Evolutionary conservation across 2,797 vertebrate species (phyloP).

Genomic region (Anolis apletophallus): DNA sequence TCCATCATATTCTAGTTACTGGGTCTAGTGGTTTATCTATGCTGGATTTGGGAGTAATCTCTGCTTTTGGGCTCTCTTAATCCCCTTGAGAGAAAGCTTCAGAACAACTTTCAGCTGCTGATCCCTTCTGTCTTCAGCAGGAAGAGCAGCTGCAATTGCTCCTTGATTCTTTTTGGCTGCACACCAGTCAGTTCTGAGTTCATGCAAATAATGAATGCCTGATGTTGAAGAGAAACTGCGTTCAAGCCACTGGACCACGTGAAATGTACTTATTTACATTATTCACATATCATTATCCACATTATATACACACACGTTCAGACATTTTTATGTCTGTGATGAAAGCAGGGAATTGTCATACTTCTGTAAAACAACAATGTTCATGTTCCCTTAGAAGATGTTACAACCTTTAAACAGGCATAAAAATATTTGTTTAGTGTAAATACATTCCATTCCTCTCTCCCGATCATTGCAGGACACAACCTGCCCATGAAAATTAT

Average conservation of each 20-base stretch:
- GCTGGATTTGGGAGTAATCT: background rate
- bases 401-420: background rate
- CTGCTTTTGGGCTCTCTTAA: background rate
- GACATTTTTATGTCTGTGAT: background rate
- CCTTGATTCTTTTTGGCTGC: background rate
- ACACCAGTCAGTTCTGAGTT: constrained; percentile 2
- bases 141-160: constrained; percentile 1
- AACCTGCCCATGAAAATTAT: background rate
- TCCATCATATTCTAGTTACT: background rate
- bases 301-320: constrained; percentile 18
- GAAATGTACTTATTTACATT: constrained; percentile 30
- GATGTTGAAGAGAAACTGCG: background rate
- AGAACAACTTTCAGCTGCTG: background rate
- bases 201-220: background rate
- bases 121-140: background rate
- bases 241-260: background rate
- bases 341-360: background rate
- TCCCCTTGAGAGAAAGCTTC: background rate
- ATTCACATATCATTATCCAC: constrained; percentile 37
- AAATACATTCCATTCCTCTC: background rate
- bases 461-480: background rate
- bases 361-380: background rate
- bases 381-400: background rate
- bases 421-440: background rate
- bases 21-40: background rate